Conservation (phyloP, 2,113 vertebrate species). For the Ancistrus triradiatus region DNA sequence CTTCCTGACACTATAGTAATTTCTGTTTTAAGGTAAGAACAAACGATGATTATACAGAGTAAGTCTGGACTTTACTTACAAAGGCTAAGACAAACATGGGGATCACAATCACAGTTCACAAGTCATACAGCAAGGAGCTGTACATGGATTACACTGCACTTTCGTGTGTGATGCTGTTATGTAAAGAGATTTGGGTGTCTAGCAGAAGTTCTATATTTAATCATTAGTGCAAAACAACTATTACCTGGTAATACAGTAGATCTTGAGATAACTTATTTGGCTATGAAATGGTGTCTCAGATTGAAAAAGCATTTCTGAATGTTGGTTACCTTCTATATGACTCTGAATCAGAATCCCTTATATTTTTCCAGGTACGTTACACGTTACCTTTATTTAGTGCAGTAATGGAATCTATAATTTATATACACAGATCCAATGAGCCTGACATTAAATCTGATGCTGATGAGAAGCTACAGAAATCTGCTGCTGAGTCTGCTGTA, state of each 20-base stretch:
- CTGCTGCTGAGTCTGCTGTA: conserved; percentile 47
- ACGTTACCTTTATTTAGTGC: background rate
- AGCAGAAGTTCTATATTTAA: background rate
- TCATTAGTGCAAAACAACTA: no score
- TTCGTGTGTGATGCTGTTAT: background rate
- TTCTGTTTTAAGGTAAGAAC: background rate
- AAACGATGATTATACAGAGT: background rate
- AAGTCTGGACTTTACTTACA: background rate
- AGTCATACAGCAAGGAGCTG: background rate
- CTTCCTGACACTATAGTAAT: background rate
- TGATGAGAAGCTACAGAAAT: conserved; percentile 24
- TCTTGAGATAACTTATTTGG: no score
- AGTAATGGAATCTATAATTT: background rate
- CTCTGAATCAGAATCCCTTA: no score
- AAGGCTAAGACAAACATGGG: background rate
- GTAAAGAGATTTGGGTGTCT: background rate
- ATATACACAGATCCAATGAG: background rate
- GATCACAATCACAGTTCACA: background rate
- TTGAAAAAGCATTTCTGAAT: no score
- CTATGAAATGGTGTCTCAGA: no score
- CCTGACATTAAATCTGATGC: conserved; percentile 1
- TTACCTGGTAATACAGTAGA: no score
- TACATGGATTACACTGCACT: background rate
- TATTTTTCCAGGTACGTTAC: no score
- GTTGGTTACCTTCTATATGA: no score